A percentile compares a stretch with the other conserved stretches of the same genome.
Evolutionary conservation across 2,113 vertebrate genomes (phyloP).

Genomic region (Mirounga angustirostris): DNA sequence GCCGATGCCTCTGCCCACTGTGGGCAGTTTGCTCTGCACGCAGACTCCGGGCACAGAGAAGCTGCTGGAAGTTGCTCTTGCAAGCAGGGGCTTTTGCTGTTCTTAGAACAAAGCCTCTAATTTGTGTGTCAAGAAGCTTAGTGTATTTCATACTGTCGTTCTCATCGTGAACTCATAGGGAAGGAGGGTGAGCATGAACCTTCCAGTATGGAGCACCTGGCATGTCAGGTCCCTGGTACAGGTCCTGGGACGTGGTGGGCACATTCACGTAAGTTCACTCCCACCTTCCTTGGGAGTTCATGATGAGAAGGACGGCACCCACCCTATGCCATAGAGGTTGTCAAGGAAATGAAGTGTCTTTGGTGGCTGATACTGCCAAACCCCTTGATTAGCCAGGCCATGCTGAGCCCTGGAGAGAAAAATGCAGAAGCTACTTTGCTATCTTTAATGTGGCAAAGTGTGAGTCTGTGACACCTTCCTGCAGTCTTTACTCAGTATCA

Average conservation of each 20-base stretch:
- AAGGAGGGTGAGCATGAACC: background rate
- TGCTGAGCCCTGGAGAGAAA: background rate
- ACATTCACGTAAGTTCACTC: background rate
- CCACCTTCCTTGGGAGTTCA: background rate
- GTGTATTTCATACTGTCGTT: background rate
- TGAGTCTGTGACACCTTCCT: background rate
- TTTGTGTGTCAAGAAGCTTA: constrained; percentile 66
- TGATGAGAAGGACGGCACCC: background rate
- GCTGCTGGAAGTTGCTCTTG: constrained; percentile 71
- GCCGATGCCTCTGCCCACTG: background rate
- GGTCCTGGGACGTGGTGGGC: background rate
- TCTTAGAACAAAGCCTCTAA: constrained; percentile 76
- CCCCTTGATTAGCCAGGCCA: background rate
- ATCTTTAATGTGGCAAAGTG: background rate
- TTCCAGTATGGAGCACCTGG: background rate
- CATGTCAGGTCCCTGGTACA: background rate
- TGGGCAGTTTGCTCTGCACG: background rate
- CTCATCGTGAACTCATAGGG: background rate
- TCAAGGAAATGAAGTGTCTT: background rate
- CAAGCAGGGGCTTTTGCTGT: constrained; percentile 42
- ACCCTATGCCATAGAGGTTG: background rate
- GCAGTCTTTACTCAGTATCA: background rate
- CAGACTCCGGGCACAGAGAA: constrained; percentile 22
- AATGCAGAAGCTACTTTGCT: background rate
- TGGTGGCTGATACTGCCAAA: background rate